These are phyloP conservation scores for Acanthochromis polyacanthus DNA, from an alignment of 2,113 vertebrate species.

Conservation along the genomic window DNA sequence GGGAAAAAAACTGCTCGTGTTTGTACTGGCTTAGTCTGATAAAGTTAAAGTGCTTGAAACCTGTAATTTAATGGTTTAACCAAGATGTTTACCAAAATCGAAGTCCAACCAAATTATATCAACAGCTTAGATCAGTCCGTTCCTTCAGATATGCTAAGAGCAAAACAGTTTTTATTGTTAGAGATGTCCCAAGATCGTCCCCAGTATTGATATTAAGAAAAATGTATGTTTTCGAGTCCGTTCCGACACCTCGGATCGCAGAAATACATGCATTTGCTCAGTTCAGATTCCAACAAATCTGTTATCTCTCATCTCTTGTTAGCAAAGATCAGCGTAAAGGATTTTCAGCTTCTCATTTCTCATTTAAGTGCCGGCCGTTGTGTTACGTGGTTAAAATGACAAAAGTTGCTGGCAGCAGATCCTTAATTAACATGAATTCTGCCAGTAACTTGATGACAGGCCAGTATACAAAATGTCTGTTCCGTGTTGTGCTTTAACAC, in stretches of 20 bases:
- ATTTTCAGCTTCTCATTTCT: not conserved
- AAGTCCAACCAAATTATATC: not conserved
- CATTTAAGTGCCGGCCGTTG: not conserved
- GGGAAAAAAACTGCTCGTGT: constrained; percentile 11
- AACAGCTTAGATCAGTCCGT: not conserved
- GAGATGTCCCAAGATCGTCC: too few species aligned
- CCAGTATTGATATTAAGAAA: too few species aligned
- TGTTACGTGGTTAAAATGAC: not conserved
- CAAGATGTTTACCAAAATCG: not conserved
- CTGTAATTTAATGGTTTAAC: constrained; percentile 4
- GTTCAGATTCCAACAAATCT: not conserved
- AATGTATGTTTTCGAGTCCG: too few species aligned
- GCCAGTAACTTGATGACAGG: not conserved
- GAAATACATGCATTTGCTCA: not conserved
- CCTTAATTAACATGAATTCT: not conserved
- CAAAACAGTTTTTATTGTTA: too few species aligned
- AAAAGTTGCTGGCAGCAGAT: not conserved
- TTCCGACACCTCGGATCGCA: not conserved
- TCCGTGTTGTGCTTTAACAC: not conserved
- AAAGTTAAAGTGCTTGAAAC: constrained; percentile 6
- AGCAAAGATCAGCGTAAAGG: not conserved
- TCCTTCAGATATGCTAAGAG: not conserved
- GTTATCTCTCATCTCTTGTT: not conserved
- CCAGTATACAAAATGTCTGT: not conserved
- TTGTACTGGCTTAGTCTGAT: constrained; percentile 27